Conservation (phyloP, 2,888 invertebrate genomes). For the Tubulanus polymorphus region DNA sequence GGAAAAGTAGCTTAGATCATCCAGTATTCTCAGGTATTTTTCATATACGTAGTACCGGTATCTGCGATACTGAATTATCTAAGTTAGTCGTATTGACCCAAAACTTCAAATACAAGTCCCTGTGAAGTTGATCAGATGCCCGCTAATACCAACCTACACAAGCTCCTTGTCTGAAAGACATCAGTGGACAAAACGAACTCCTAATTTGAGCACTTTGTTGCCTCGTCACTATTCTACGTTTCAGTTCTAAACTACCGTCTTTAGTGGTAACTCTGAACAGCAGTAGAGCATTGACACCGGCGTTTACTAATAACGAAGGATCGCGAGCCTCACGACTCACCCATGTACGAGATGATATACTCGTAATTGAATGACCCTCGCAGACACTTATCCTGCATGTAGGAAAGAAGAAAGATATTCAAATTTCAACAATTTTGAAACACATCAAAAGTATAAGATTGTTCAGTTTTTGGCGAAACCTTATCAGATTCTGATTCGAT, state of each 20-base stretch:
- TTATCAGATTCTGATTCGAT: too few species aligned
- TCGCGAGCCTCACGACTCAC: slow-evolving; percentile 70
- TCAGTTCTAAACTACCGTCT: slow-evolving; percentile 65
- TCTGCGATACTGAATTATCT: too few species aligned
- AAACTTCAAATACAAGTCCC: too few species aligned
- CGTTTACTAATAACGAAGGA: slow-evolving; percentile 74
- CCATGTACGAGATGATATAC: slow-evolving; percentile 77
- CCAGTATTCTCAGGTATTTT: too few species aligned
- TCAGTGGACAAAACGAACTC: slow-evolving; percentile 75
- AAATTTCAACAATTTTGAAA: too few species aligned
- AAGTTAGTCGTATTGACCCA: too few species aligned
- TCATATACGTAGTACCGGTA: too few species aligned
- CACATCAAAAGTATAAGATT: too few species aligned
- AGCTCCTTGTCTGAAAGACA: slow-evolving; percentile 77
- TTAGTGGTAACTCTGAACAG: slow-evolving; percentile 67
- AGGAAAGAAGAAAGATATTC: too few species aligned
- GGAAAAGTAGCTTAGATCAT: too few species aligned
- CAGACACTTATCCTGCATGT: slow-evolving; percentile 53
- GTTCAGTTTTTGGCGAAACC: too few species aligned
- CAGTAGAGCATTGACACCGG: slow-evolving; percentile 70
- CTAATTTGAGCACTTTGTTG: slow-evolving; percentile 62
- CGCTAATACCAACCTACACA: slow-evolving; percentile 63
- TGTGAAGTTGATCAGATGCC: too few species aligned
- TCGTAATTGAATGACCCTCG: slow-evolving; percentile 67
- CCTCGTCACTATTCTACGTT: slow-evolving; percentile 64